These are phyloP conservation scores for Gallinago stenura DNA, from an alignment of 2,797 vertebrate genomes.

Conservation along the genomic window DNA sequence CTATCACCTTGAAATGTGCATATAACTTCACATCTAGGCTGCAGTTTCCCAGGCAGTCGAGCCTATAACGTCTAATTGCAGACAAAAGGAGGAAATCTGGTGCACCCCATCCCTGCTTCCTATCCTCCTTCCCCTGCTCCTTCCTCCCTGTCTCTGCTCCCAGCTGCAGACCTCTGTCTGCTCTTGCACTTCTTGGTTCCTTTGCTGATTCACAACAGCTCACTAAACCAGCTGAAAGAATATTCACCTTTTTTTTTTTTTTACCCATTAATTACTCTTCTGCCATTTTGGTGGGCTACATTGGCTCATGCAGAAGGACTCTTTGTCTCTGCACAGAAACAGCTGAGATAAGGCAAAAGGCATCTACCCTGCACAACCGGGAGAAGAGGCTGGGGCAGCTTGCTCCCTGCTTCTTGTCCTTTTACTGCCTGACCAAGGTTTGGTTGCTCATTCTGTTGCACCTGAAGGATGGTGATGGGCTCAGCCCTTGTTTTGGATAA, in stretches of 20 bases:
- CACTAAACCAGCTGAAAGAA: not conserved
- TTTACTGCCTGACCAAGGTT: not conserved
- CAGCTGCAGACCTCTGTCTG: not conserved
- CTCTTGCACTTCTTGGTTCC: not conserved
- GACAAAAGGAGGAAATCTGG: not conserved
- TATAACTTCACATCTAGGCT: not conserved
- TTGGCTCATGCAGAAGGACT: not conserved
- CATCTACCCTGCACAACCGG: not conserved
- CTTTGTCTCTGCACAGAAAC: not conserved
- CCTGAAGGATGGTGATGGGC: not conserved
- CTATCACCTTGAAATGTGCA: not conserved
- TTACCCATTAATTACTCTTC: not conserved
- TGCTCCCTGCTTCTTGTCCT: not conserved
- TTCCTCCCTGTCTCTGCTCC: not conserved
- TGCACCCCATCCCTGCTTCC: not conserved
- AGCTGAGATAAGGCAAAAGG: not conserved
- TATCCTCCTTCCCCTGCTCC: not conserved
- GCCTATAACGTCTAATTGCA: not conserved
- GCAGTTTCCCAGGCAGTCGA: not conserved
- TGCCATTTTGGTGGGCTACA: not conserved
- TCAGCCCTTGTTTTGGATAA: not conserved
- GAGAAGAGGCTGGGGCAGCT: not conserved
- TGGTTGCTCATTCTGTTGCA: not conserved
- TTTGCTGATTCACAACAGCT: not conserved
- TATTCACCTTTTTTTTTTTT: accelerated